Base-by-base conservation (phyloP, 2,888 invertebrate species). In the Trisateles emortualis region DNA sequence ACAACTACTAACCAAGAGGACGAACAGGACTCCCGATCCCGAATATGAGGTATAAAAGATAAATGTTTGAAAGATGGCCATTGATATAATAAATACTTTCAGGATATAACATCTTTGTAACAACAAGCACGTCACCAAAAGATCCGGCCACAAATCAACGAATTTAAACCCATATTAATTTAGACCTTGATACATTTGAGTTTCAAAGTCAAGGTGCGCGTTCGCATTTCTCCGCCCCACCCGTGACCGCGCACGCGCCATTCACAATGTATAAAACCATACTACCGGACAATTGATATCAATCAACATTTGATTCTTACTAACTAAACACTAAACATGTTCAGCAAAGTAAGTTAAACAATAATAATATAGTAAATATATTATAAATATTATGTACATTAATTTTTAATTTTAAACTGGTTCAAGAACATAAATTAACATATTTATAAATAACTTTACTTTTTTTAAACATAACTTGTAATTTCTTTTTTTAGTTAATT, bases 141-240 rank as follows among this genome's bases (percentile, higher is more conserved):
- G 32, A 32, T 32, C 3, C 32, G 32, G 1, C 2, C 3, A 32
- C 32, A 11, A n/a, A 5, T 13, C n/a, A 11, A 35, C 26, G 8
- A 16, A 8, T 24, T n/a, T 24, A 17, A 4, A 11, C 2, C 1
- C 30, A 16, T 16, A 14, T 14, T 1, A 3, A n/a, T n/a, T 14
- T 16, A 6, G 33, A 33, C 33, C 33, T 33, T 33, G 78, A 64
- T 52, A 51, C 44, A 76, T 81, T 79, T 83, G 81, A 81, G 80
- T 79, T 81, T 77, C 74, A 79, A 73, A 78, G 76, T 73, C 86
- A 87, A 87, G 85, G 86, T 73, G 65, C 67, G 61, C 71, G 60
- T 57, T 51, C 72, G 68, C 83, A 84, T 86, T 84, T 84, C 83
- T 81, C 76, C 68, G 74, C 86, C 85, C 86, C 84, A 83, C 87